A percentile compares a stretch with the other conserved stretches of the same genome.
phyloP scores from a whole-genome alignment of 2,113 vertebrate genomes.

The Acrocephalus arundinaceus region DNA sequence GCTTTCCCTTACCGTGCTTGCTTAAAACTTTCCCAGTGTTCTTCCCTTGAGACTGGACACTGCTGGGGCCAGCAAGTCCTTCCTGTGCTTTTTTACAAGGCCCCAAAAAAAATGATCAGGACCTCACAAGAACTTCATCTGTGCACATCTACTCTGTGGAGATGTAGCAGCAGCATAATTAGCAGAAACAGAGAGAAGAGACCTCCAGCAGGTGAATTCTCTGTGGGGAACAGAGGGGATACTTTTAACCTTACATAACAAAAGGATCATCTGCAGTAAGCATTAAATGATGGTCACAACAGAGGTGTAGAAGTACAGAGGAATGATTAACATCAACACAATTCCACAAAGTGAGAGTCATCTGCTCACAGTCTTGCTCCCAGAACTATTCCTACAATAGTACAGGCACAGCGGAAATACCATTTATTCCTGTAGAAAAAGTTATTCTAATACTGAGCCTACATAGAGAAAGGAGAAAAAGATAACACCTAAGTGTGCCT shows the following conservation, averaged over 20 bases:
- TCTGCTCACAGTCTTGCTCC: neutral
- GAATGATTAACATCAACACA: slow-evolving; percentile 50
- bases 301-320: neutral
- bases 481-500: neutral
- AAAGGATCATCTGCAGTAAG: neutral
- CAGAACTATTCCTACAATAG: neutral
- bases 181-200: neutral
- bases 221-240: neutral
- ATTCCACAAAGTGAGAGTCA: slow-evolving; percentile 14
- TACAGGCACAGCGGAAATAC: slow-evolving; percentile 6
- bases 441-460: neutral
- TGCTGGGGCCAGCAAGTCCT: neutral
- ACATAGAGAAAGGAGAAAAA: neutral
- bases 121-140: neutral
- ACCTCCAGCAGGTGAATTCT: neutral
- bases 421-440: slow-evolving; percentile 19
- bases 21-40: neutral
- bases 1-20: accelerated
- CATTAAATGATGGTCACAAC: slow-evolving; percentile 10
- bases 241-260: neutral
- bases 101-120: neutral
- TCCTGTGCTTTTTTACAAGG: neutral
- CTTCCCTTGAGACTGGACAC: neutral
- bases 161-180: neutral
- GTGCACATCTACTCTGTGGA: neutral